phyloP scores from a whole-genome alignment of 2,113 vertebrate species.

The Psophia crepitans region DNA sequence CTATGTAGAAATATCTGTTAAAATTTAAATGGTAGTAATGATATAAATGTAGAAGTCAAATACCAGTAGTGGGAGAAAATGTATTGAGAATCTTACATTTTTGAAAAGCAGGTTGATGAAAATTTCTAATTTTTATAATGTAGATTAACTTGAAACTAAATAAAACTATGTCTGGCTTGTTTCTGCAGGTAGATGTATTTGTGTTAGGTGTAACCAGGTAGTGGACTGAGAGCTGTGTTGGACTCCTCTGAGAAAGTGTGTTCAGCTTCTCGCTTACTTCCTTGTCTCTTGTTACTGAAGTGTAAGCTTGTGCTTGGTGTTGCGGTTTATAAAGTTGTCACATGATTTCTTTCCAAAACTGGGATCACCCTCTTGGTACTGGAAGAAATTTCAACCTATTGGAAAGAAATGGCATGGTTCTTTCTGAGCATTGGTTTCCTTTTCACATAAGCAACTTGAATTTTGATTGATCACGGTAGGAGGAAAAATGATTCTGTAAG shows the following conservation, averaged over 20 bases:
- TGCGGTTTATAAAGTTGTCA: not conserved
- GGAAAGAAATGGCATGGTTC: not conserved
- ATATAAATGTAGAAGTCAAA: not conserved
- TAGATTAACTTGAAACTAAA: not conserved
- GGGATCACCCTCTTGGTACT: not conserved
- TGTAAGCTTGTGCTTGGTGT: not conserved
- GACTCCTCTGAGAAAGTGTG: not conserved
- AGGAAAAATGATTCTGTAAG: not conserved
- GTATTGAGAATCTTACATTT: not conserved
- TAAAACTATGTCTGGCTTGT: not conserved
- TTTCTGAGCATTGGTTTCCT: not conserved
- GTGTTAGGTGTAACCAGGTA: not conserved
- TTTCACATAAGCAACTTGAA: not conserved
- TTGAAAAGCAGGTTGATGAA: not conserved
- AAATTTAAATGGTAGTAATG: not conserved
- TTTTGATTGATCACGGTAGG: not conserved
- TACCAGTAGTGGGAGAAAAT: not conserved
- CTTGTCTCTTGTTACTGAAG: not conserved
- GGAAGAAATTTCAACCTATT: not conserved
- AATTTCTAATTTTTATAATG: not conserved
- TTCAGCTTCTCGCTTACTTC: not conserved
- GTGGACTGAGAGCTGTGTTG: not conserved
- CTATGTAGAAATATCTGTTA: not conserved
- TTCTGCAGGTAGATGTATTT: not conserved
- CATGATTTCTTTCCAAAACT: not conserved